Evolutionary conservation across 2,797 vertebrate species (phyloP).

Genomic region (Spheniscus humboldti): DNA sequence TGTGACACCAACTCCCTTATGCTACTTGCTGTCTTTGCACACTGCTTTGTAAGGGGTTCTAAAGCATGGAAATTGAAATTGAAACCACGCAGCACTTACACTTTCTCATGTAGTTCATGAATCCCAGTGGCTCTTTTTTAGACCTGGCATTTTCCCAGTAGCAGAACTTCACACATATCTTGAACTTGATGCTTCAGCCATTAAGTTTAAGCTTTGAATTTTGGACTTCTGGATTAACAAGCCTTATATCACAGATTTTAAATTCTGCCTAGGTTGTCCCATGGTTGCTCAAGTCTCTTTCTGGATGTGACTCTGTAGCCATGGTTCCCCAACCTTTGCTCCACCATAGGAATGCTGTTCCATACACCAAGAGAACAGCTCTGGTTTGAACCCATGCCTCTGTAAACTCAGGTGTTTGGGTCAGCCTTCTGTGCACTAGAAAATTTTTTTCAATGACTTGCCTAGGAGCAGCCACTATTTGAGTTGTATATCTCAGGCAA

Average conservation of each 20-base stretch:
- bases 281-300: neutral
- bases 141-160: neutral
- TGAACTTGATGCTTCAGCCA: neutral
- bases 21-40: slow-evolving; percentile 18
- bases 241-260: neutral
- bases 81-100: neutral
- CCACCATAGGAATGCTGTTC: neutral
- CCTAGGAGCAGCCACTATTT: neutral
- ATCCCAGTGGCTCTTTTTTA: neutral
- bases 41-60: slow-evolving; percentile 25
- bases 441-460: neutral
- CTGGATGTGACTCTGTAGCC: neutral
- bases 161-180: neutral
- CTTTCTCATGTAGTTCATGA: neutral
- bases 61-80: neutral
- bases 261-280: neutral
- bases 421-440: neutral
- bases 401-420: neutral
- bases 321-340: neutral
- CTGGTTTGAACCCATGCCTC: neutral
- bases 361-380: neutral
- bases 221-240: neutral
- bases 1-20: slow-evolving; percentile 17
- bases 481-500: neutral
- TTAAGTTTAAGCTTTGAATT: neutral